Percentiles rank a stretch among this genome's conserved stretches.
Evolutionary conservation across 2,113 vertebrate genomes (phyloP).

Genomic region (Globicephala melas): DNA sequence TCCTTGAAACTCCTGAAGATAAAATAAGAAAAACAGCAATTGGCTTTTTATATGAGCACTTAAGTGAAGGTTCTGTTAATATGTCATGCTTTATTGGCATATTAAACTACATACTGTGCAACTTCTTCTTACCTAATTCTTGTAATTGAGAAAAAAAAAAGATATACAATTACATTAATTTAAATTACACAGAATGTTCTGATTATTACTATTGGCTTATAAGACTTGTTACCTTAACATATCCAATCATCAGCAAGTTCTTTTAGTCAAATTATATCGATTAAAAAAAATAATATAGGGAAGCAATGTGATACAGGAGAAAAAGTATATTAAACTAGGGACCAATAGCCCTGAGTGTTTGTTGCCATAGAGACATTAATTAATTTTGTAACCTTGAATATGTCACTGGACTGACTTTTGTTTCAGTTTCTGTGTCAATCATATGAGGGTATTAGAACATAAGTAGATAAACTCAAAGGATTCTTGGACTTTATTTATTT

Average conservation of each 20-base stretch:
- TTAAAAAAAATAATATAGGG: slow-evolving; percentile 28
- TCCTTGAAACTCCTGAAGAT: neutral
- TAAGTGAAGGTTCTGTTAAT: slow-evolving; percentile 60
- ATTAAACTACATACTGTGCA: slow-evolving; percentile 53
- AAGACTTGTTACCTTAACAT: slow-evolving; percentile 48
- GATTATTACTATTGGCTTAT: slow-evolving; percentile 44
- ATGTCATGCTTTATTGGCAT: slow-evolving; percentile 56
- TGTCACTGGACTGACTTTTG: neutral
- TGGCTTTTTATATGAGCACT: slow-evolving; percentile 36
- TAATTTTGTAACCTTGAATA: neutral
- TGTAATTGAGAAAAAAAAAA: slow-evolving; percentile 58
- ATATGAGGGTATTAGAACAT: neutral
- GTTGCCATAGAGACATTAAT: neutral
- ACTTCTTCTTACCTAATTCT: slow-evolving; percentile 54
- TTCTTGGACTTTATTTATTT: neutral
- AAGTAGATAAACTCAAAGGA: neutral
- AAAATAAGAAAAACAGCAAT: slow-evolving; percentile 21
- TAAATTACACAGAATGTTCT: slow-evolving; percentile 64
- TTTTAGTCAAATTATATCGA: slow-evolving; percentile 33
- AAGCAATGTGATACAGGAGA: neutral
- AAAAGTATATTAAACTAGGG: neutral
- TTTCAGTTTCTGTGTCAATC: slow-evolving; percentile 17
- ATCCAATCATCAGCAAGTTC: slow-evolving; percentile 37
- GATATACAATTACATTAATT: slow-evolving; percentile 68
- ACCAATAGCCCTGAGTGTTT: neutral